Base-by-base conservation (phyloP, 2,113 vertebrate species). In the Xyliphius kryptos region DNA sequence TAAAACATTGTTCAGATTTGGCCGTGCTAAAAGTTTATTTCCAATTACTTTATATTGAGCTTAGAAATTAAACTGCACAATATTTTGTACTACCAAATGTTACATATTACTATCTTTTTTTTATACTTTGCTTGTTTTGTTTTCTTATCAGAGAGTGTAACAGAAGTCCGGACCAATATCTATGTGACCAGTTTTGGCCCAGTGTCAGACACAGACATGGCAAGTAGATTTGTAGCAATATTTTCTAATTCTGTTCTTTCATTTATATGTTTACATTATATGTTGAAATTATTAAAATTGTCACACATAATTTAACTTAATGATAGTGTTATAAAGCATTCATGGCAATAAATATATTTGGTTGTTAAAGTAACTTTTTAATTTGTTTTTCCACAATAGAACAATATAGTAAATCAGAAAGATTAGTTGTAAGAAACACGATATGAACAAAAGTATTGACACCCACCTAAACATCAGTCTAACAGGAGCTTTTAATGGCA, bases 111-210 rank as follows among this genome's bases (percentile, higher is more conserved):
- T 56, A n/a, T 9, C 11, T 26, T 40, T 16, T 1, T 3, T 43
- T 5, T 5, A 26, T n/a, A n/a, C n/a, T 59, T 52, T 6, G 16
- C 40, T 55, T 20, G 48, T 38, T 19, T 68, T 62, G 48, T 41
- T 52, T 59, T 66, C 72, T 55, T 69, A 68, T 57, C 80, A 97
- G 94, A 97, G 85, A 92, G 89, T 1, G 91, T 97, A 75, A 97
- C 95, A 9, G 95, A 98, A 87, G 95, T 98, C 71, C 93, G 91
- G 82, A 98, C 95, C 59, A 93, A 98, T 81, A 98, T 98, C 83
- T 97, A 95, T 0, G 95, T 98, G 80, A 98, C 95, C 0, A 98
- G 95, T 80, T 98, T 98, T 20, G 95, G 95, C 55, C 95, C 95
- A 0, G 95, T 98, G 59, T 97, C 95, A 16, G 95, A 98, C 73